A percentile compares a stretch with the other conserved stretches of the same genome.
Evolutionary conservation across 2,888 invertebrate genomes (phyloP).

Genomic region (Nephrotoma guestfalica): DNA sequence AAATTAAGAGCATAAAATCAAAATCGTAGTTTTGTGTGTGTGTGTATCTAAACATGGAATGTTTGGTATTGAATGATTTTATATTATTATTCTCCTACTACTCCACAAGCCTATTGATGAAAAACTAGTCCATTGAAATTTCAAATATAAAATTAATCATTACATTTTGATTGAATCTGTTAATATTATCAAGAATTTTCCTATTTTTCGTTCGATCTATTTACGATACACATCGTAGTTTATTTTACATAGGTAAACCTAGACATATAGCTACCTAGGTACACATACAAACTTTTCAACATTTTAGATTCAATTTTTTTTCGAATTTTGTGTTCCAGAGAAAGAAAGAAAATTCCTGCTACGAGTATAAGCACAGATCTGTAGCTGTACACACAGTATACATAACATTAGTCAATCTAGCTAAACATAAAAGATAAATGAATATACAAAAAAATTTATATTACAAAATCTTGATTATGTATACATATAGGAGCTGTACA

Average conservation of each 20-base stretch:
- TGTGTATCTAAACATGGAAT: too few relatives aligned
- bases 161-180: background rate
- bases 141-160: background rate
- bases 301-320: background rate
- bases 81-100: too few relatives aligned
- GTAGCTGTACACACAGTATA: background rate
- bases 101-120: too few relatives aligned
- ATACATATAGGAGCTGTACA: background rate
- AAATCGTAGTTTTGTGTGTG: too few relatives aligned
- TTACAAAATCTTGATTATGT: background rate
- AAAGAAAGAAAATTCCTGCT: background rate
- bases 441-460: background rate
- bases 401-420: background rate
- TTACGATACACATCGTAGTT: background rate
- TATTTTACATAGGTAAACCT: background rate
- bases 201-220: background rate
- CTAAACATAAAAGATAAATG: background rate
- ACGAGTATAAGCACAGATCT: background rate
- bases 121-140: background rate
- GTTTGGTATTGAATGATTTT: too few relatives aligned
- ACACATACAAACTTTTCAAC: background rate
- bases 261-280: background rate
- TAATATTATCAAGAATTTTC: background rate
- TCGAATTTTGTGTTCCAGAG: background rate
- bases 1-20: too few relatives aligned